Evolutionary conservation across 2,113 vertebrate genomes (phyloP).

Genomic region (Grammomys dolichurus): DNA sequence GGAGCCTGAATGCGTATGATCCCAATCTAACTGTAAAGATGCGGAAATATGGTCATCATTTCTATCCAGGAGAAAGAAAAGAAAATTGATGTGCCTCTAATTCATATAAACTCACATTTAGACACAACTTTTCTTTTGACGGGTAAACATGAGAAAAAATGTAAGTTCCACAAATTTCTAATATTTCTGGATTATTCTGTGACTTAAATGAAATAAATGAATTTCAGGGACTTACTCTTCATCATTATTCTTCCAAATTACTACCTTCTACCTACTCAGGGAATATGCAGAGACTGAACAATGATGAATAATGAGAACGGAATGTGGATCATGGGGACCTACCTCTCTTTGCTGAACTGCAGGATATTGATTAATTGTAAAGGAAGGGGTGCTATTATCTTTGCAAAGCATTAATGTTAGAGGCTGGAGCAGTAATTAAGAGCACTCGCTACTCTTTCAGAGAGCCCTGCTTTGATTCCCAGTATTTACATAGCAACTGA

Average conservation of each 20-base stretch:
- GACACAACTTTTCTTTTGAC: neutral
- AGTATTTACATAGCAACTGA: neutral
- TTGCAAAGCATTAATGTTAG: neutral
- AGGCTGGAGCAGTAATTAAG: neutral
- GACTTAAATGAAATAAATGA: neutral
- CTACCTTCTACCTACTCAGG: neutral
- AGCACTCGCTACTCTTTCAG: neutral
- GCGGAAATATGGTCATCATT: neutral
- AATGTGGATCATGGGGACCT: too few relatives aligned
- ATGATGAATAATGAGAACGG: neutral
- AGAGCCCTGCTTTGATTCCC: neutral
- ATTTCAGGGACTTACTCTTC: constrained; percentile 27
- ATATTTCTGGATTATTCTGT: neutral
- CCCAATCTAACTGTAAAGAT: neutral
- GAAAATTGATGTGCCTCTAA: neutral
- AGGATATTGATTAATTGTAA: too few relatives aligned
- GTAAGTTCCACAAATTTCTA: constrained; percentile 6
- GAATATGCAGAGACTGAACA: neutral
- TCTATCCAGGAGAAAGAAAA: neutral
- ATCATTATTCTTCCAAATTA: constrained; percentile 21
- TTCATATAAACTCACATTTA: neutral
- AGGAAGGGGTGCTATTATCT: too few relatives aligned
- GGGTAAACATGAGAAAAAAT: constrained; percentile 11
- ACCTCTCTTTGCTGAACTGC: too few relatives aligned
- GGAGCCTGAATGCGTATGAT: neutral